A percentile compares a stretch with the other conserved stretches of the same genome.
Conservation (phyloP, 2,113 vertebrate genomes). For the Acanthisitta chloris region DNA sequence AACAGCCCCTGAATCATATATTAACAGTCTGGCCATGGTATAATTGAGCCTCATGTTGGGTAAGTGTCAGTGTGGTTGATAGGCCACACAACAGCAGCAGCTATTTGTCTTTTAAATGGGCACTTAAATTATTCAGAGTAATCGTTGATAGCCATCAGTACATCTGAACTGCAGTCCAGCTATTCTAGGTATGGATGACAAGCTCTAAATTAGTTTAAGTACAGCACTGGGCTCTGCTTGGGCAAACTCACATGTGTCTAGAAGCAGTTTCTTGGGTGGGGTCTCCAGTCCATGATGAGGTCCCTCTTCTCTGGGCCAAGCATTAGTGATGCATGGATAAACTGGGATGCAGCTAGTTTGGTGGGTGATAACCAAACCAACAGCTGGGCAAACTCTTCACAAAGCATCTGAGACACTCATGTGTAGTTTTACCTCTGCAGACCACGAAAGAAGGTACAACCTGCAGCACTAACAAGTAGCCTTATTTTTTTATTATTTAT, state of each 20-base stretch:
- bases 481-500: background rate
- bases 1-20: background rate
- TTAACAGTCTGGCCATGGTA: conserved; percentile 4
- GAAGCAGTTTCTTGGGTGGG: background rate
- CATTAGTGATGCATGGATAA: background rate
- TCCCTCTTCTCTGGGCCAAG: background rate
- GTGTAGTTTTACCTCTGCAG: background rate
- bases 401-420: background rate
- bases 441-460: background rate
- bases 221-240: background rate
- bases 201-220: background rate
- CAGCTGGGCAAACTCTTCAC: background rate
- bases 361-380: background rate
- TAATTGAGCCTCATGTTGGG: background rate
- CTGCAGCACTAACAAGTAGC: background rate
- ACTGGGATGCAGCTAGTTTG: background rate
- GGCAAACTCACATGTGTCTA: background rate
- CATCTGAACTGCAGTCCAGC: background rate
- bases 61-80: background rate
- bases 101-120: conserved; percentile 10
- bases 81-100: background rate
- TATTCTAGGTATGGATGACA: background rate
- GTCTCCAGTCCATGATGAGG: background rate
- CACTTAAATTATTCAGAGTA: conserved; percentile 21
- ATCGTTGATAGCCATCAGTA: background rate